Conservation (phyloP, 2,888 invertebrate genomes). For the Colletes collaris region DNA sequence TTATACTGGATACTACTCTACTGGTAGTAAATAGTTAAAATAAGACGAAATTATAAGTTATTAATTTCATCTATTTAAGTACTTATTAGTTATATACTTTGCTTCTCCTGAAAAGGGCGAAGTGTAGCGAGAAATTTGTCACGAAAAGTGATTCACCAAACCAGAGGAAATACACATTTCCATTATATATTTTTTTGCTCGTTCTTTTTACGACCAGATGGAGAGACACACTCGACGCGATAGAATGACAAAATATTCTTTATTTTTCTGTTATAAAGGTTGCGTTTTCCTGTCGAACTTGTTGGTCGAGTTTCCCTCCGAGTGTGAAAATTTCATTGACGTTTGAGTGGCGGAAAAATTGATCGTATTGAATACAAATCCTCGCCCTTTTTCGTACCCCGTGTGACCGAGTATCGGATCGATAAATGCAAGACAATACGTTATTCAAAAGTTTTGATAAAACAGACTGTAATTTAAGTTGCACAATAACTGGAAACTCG, state of each 20-base stretch:
- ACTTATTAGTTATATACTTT: no score
- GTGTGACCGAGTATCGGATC: background rate
- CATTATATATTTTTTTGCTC: background rate
- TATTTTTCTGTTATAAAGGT: background rate
- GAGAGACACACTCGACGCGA: no score
- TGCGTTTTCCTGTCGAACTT: background rate
- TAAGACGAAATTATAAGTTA: no score
- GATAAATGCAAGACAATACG: background rate
- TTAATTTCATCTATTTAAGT: no score
- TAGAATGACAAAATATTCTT: background rate
- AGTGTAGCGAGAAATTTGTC: no score
- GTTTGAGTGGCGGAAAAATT: constrained; percentile 6
- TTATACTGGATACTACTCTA: no score
- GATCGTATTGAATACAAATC: background rate
- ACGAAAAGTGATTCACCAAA: no score
- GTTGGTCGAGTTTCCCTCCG: background rate
- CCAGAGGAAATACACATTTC: no score
- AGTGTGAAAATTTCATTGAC: constrained; percentile 3
- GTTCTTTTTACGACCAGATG: background rate
- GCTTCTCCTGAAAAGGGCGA: no score
- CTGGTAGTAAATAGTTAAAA: no score
- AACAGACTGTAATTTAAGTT: background rate
- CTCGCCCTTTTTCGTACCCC: background rate
- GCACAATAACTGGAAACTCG: background rate
- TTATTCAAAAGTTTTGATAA: background rate